Base-by-base conservation (phyloP, 2,888 invertebrate species). In the Aethes cnicana region DNA sequence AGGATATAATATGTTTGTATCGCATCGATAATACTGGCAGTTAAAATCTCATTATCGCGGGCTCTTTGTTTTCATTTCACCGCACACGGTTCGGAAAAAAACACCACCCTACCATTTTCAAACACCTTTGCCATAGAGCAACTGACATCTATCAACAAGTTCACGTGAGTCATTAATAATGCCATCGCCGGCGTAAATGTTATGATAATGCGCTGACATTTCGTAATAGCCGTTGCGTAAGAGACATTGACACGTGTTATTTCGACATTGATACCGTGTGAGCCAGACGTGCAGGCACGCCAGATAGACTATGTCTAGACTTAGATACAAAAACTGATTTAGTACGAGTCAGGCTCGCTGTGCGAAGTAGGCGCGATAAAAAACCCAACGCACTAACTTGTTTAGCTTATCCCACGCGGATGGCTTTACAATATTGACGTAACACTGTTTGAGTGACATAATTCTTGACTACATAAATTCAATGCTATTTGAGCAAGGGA, bases 71-170 rank as follows among this genome's bases (percentile, higher is more conserved):
- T n/a, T n/a, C n/a, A n/a, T n/a, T n/a, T n/a, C n/a, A n/a, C n/a
- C n/a, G n/a, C n/a, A n/a, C n/a, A n/a, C 20, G 5, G 8, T 35
- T 17, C 12, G 2, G 21, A 11, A 18, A 42, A 42, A 42, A 20
- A 42, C 25, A 46, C 16, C 3, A 17, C 23, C 4, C 11, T 39
- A 25, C 36, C 26, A 11, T 49, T 50, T 53, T 30, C 12, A 44
- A 36, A 50, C 35, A 42, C 26, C 16, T 52, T 46, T 49, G 55
- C 48, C 36, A 36, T 32, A 44, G 55, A 57, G 43, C 56, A 54
- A 58, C 47, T 59, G 56, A 56, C 61, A 63, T 54, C 58, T 61
- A 59, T 58, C 62, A 61, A 33, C 50, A 25, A 36, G 49, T 26
- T 49, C 52, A 54, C 47, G 43, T 61, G 56, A 57, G 44, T 57